Percentiles rank a stretch among this genome's conserved stretches.
phyloP scores from a whole-genome alignment of 1,140 invertebrate genomes.

The Saccostrea echinata region DNA sequence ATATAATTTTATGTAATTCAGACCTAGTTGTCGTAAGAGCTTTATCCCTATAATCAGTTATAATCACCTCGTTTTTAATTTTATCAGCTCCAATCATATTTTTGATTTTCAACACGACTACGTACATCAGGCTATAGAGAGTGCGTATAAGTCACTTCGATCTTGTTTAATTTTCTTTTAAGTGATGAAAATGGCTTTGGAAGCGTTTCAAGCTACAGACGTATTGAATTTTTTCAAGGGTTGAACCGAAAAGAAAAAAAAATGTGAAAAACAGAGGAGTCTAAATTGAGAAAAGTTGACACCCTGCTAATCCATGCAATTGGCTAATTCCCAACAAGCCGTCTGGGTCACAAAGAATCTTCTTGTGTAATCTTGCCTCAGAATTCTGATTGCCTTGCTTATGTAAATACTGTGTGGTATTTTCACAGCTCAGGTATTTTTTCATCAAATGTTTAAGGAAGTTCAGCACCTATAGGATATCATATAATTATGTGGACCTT shows the following conservation, averaged over 20 bases:
- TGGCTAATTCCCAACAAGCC: conserved; percentile 9
- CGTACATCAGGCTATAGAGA: background rate
- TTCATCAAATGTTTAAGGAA: conserved; percentile 32
- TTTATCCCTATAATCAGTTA: no score
- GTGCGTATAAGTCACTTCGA: conserved; percentile 24
- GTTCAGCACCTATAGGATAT: background rate
- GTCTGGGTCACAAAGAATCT: conserved; percentile 19
- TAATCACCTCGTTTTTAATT: no score
- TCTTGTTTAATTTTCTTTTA: background rate
- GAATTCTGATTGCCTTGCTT: conserved; percentile 36
- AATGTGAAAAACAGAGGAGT: background rate
- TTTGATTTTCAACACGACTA: no score
- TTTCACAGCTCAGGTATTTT: conserved; percentile 27
- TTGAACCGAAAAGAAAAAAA: conserved; percentile 26
- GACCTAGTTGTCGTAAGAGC: no score
- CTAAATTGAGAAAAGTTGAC: conserved; percentile 37
- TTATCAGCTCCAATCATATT: no score
- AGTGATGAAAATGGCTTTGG: conserved; percentile 28
- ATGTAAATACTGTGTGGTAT: conserved; percentile 37
- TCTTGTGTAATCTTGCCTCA: conserved; percentile 31
- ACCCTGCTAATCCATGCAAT: conserved; percentile 23
- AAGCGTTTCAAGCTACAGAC: conserved; percentile 18
- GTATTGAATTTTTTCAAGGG: conserved; percentile 25
- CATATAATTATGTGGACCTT: background rate
- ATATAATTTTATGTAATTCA: no score